Base-by-base conservation (phyloP, 2,797 vertebrate species). In the Lutjanus argentimaculatus region DNA sequence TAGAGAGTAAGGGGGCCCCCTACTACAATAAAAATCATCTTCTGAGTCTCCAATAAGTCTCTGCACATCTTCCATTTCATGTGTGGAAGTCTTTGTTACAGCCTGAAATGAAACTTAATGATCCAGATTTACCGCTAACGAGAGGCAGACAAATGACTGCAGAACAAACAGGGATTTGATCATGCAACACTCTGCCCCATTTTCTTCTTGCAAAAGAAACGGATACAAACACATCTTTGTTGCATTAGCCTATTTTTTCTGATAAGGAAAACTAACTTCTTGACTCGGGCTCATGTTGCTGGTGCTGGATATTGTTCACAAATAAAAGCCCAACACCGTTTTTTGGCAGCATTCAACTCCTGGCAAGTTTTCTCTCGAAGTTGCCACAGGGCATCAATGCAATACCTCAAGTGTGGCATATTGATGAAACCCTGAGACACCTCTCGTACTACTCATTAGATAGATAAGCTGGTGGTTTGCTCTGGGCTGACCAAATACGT, bases 101-200 rank as follows among this genome's bases (percentile, higher is more conserved):
- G 80, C 70, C 82, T 75, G 86, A 89, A 88, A 91, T 91, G 71
- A 87, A 92, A 92, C 80, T 59, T 92, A 94, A 93, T 89, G 88
- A 93, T 93, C 84, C 69, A 85, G 87, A 93, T 92, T 89, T 83
- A 84, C 68, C 22, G 46, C 91, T 91, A 93, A 94, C 81, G 51
- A 94, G 89, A 92, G 75, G 86, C 72, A 93, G 88, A 91, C 88
- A 92, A 90, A 92, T 80, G 90, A 90, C 87, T 77, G 61, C 71
- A 85, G 82, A 90, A 85, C 82, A 93, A 94, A 92, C 81, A 30
- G 62, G 59, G 83, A 82, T 84, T 70, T 90, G 88, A 90, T 93
- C 52, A 65, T 46, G 56, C 83, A 76, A 86, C 70, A 72, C 80
- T 85, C 81, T 85, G 89, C 88, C 89, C 91, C 75, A 89, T 87